These are phyloP conservation scores for Chouioia cunea DNA, from an alignment of 2,888 invertebrate species.

Conservation along the genomic window DNA sequence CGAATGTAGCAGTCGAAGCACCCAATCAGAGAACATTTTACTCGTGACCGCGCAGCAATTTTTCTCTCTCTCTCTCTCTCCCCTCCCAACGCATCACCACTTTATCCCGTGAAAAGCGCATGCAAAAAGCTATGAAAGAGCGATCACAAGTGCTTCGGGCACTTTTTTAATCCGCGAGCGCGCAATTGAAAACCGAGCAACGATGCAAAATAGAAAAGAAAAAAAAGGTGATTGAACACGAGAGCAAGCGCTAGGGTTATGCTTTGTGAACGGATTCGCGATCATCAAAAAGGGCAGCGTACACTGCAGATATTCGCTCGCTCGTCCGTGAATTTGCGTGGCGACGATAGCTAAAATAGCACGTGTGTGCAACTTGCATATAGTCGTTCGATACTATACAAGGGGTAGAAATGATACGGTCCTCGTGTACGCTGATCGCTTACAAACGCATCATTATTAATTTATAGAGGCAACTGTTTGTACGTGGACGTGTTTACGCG, in stretches of 20 bases:
- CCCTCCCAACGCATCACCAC: conserved; percentile 4
- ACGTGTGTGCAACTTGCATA: no score
- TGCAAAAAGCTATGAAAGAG: conserved; percentile 3
- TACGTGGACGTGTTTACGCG: no score
- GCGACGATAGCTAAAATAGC: no score
- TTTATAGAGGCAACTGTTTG: no score
- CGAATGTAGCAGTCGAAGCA: not conserved
- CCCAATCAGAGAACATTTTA: conserved; percentile 3
- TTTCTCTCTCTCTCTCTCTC: not conserved
- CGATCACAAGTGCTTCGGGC: not conserved
- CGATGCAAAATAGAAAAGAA: no score
- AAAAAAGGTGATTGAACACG: not conserved
- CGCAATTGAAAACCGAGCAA: not conserved
- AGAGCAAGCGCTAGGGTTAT: not conserved
- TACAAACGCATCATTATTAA: no score
- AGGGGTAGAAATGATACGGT: no score
- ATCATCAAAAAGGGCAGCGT: not conserved
- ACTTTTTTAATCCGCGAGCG: conserved; percentile 14
- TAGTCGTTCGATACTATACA: no score
- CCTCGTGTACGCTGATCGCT: no score
- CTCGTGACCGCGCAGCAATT: conserved; percentile 10
- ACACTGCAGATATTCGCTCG: not conserved
- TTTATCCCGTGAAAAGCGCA: conserved; percentile 27
- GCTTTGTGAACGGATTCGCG: not conserved
- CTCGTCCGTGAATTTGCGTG: no score